These are phyloP conservation scores for Vanessa atalanta DNA, from an alignment of 1,140 invertebrate genomes.

Conservation along the genomic window DNA sequence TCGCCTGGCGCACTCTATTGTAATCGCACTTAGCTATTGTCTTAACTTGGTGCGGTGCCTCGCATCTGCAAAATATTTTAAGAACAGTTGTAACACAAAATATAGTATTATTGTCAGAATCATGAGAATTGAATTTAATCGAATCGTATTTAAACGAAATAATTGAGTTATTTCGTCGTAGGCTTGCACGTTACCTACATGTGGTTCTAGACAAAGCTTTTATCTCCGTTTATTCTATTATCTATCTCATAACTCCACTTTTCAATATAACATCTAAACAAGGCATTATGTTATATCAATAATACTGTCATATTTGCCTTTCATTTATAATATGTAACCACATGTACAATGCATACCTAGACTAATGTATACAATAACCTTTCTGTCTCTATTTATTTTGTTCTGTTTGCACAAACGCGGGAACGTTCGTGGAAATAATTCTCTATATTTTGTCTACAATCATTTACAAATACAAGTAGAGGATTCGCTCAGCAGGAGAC, in stretches of 20 bases:
- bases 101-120: neutral
- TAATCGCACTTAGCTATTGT: conserved; percentile 58
- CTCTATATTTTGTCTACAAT: conserved; percentile 60
- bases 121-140: too few species aligned
- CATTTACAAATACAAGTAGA: conserved; percentile 58
- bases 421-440: conserved; percentile 63
- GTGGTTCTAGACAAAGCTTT: conserved; percentile 17
- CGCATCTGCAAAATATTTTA: conserved; percentile 1
- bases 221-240: conserved; percentile 33
- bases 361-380: conserved; percentile 55
- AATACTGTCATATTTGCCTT: conserved; percentile 48
- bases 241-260: conserved; percentile 20
- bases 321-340: conserved; percentile 39
- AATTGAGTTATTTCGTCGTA: too few species aligned
- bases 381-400: conserved; percentile 54
- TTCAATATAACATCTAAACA: conserved; percentile 37
- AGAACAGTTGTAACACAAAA: neutral
- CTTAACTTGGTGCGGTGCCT: conserved; percentile 42
- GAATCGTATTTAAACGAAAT: too few species aligned
- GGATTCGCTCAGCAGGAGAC: conserved; percentile 43
- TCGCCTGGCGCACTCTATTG: conserved; percentile 46
- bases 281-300: conserved; percentile 53
- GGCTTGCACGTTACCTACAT: neutral
- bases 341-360: conserved; percentile 51
- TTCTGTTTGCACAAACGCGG: conserved; percentile 62